A percentile compares a stretch with the other conserved stretches of the same genome.
Evolutionary conservation across 1,140 invertebrate genomes (phyloP).

Genomic region (Drosophila subobscura): DNA sequence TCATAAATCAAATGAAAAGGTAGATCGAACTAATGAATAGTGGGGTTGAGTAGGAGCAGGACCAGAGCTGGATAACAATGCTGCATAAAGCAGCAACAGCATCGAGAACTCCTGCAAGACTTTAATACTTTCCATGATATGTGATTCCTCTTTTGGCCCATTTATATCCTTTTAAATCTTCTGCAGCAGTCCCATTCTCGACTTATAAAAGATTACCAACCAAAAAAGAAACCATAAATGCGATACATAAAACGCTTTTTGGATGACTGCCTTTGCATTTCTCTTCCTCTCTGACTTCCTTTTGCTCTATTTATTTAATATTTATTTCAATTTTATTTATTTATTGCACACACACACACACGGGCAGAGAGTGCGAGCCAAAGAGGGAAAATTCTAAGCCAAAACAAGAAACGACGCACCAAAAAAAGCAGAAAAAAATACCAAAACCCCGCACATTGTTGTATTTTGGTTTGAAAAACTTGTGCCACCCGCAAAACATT

Average conservation of each 20-base stretch:
- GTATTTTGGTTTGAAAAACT: slow-evolving; percentile 21
- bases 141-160: background rate
- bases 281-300: slow-evolving; percentile 2
- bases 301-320: slow-evolving; percentile 76
- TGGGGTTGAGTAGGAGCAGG: background rate
- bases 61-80: no score
- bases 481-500: slow-evolving; percentile 20
- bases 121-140: background rate
- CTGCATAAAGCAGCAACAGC: slow-evolving; percentile 20
- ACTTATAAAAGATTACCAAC: slow-evolving; percentile 14
- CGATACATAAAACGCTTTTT: slow-evolving; percentile 41
- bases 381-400: slow-evolving; percentile 23
- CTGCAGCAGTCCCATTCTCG: background rate
- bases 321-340: slow-evolving; percentile 80
- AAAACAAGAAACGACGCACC: slow-evolving; percentile 14
- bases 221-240: slow-evolving; percentile 22
- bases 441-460: slow-evolving; percentile 21
- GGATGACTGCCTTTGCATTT: slow-evolving; percentile 36
- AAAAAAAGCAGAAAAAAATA: slow-evolving; percentile 11
- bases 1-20: slow-evolving; percentile 67
- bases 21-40: slow-evolving; percentile 56
- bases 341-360: slow-evolving; percentile 47
- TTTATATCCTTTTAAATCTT: background rate
- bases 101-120: slow-evolving; percentile 14
- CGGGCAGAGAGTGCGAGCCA: slow-evolving; percentile 17